Evolutionary conservation across 2,113 vertebrate species (phyloP).

Genomic region (Sardina pilchardus): DNA sequence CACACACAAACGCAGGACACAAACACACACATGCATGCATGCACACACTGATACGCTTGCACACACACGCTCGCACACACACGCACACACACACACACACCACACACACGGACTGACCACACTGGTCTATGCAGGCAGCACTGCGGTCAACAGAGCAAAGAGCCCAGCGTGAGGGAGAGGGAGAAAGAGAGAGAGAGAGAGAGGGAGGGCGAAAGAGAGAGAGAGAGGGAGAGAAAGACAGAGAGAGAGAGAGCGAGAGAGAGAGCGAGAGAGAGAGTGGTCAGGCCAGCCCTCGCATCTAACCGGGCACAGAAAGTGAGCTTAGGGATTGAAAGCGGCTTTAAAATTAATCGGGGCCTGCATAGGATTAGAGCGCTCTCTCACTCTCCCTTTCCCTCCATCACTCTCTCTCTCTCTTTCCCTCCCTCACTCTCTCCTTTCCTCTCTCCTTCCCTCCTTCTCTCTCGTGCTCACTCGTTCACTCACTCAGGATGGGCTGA

Average conservation of each 20-base stretch:
- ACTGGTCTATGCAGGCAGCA: neutral
- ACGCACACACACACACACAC: too few species aligned
- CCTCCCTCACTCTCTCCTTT: neutral
- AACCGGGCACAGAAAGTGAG: slow-evolving; percentile 61
- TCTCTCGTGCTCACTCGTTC: neutral
- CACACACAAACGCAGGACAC: neutral
- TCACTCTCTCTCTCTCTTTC: neutral
- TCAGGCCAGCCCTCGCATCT: slow-evolving; percentile 37
- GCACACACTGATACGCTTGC: too few species aligned
- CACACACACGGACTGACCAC: neutral
- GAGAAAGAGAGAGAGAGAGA: neutral
- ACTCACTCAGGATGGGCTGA: slow-evolving; percentile 35
- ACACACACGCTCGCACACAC: neutral
- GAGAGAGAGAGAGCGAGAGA: neutral
- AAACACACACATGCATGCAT: too few species aligned
- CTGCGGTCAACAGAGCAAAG: too few species aligned
- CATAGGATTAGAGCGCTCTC: slow-evolving; percentile 63
- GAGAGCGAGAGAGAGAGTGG: neutral
- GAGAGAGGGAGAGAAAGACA: neutral
- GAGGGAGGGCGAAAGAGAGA: neutral
- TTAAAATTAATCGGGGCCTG: slow-evolving; percentile 71
- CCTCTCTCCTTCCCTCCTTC: neutral
- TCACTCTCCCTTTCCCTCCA: neutral
- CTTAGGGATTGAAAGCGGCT: slow-evolving; percentile 68
- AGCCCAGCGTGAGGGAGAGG: neutral